Conservation (phyloP, 2,113 vertebrate species). For the Vulpes ferrilata region DNA sequence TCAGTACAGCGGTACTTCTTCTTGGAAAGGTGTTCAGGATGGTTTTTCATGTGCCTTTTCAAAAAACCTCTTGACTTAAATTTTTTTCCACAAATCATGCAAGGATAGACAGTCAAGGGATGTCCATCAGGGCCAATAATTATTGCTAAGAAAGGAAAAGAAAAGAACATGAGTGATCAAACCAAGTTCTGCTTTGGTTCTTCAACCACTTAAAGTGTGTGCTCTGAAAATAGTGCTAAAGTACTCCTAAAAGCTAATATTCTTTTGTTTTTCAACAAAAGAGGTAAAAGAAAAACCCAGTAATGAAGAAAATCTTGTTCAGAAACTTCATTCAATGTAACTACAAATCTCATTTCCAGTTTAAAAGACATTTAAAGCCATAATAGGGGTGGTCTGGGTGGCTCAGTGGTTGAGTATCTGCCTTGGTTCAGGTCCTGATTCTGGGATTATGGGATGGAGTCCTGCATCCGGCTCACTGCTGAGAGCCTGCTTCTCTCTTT, state of each 20-base stretch:
- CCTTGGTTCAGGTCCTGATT: too few species aligned
- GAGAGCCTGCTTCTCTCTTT: too few species aligned
- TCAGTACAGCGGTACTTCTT: conserved; percentile 97
- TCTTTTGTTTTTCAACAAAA: not conserved
- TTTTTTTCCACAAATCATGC: conserved; percentile 97
- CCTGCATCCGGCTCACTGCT: too few species aligned
- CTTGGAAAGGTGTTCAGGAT: conserved; percentile 95
- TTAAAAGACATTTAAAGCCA: not conserved
- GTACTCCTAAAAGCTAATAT: not conserved
- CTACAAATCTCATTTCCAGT: not conserved
- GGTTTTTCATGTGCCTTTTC: conserved; percentile 96
- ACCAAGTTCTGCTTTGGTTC: not conserved
- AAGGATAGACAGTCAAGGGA: conserved; percentile 96
- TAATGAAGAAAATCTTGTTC: not conserved
- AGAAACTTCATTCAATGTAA: not conserved
- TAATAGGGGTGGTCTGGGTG: too few species aligned
- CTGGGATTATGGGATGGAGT: too few species aligned
- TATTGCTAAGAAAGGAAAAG: conserved; percentile 89
- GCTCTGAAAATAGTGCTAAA: not conserved
- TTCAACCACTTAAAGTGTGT: not conserved
- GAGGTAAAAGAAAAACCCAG: not conserved
- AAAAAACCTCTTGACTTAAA: conserved; percentile 97
- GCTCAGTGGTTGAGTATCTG: too few species aligned
- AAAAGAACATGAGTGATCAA: not conserved
- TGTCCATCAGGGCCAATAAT: conserved; percentile 97